Conservation (phyloP, 2,888 invertebrate species). For the Troides aeacus region DNA sequence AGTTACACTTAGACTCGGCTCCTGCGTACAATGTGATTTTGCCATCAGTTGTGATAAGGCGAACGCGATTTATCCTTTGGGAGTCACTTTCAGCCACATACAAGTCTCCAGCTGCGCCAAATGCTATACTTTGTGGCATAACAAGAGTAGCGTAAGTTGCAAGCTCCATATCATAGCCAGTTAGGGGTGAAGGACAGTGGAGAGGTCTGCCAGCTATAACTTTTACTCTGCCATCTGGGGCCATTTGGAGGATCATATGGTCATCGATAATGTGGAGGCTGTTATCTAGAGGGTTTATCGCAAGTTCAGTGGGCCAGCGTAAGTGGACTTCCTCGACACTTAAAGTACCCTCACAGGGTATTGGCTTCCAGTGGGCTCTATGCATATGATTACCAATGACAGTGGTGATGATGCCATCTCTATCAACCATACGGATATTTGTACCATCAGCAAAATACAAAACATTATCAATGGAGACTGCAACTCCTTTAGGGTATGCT, state of each 20-base stretch:
- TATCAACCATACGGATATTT: conserved; percentile 94
- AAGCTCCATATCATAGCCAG: conserved; percentile 90
- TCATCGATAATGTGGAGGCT: conserved; percentile 97
- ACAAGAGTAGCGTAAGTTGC: conserved; percentile 95
- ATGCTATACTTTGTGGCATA: conserved; percentile 96
- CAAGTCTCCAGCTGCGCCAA: conserved; percentile 94
- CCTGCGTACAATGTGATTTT: conserved; percentile 96
- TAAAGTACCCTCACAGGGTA: conserved; percentile 94
- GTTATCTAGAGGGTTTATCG: conserved; percentile 96
- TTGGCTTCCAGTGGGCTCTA: conserved; percentile 95
- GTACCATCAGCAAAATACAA: conserved; percentile 98
- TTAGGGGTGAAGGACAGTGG: conserved; percentile 92
- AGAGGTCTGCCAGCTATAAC: conserved; percentile 96
- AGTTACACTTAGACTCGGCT: conserved; percentile 95
- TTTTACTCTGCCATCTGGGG: conserved; percentile 93
- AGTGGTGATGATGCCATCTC: conserved; percentile 95
- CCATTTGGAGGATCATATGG: conserved; percentile 95
- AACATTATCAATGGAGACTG: conserved; percentile 94
- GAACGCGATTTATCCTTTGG: conserved; percentile 93
- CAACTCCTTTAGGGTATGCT: conserved; percentile 97
- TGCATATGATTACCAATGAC: conserved; percentile 96
- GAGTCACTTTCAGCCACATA: conserved; percentile 98
- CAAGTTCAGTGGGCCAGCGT: conserved; percentile 97
- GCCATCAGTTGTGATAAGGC: conserved; percentile 95
- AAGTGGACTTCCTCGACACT: conserved; percentile 96